Evolutionary conservation across 2,888 invertebrate species (phyloP), one percentile per base, ranked within the genome.

Genomic region (Tipula helvola): DNA sequence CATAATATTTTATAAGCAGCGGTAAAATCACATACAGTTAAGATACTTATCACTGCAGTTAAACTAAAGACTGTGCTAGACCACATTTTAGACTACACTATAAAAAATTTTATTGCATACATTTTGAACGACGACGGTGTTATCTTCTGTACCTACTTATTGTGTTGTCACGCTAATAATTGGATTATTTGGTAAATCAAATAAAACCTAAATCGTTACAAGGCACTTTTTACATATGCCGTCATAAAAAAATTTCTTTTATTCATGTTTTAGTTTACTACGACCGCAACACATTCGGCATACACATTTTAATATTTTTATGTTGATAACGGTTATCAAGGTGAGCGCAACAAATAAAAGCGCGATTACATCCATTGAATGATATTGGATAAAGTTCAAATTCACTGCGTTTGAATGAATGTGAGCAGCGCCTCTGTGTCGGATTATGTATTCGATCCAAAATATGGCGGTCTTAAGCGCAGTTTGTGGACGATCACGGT

Each of bases 381-480:
- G 90, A 87, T 90, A 91, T 0, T 89, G 91, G 4, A 91, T 47
- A 91, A 92, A 92, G 87, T 89, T 91, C 41, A 92, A 87, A 42
- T 91, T 88, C 36, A 90, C 87, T 0, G 91, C 91, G 16, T 92
- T 91, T 88, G 91, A 92, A 87, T 91, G 92, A 88, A 92, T 90
- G 87, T 89, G 91, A 2, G 89, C 88, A 0, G 92, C 92, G 36
- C 92, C 93, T 86, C 91, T 92, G 88, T 93, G 89, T 86, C 92
- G 90, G 5, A 93, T 90, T 0, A 92, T 90, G 88, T 93, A 92
- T 88, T 93, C 92, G 44, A 92, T 90, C 93, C 93, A 93, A 89
- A 89, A 93, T 88, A 92, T 90, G 0, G 93, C 92, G 0, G 92
- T 92, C 84, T 92, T 91, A 86, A 92, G 88, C 0, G 92, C 90